A percentile compares a stretch with the other conserved stretches of the same genome.
These are phyloP conservation scores for Tenthredo livida DNA, from an alignment of 2,888 invertebrate species.

Conservation along the genomic window DNA sequence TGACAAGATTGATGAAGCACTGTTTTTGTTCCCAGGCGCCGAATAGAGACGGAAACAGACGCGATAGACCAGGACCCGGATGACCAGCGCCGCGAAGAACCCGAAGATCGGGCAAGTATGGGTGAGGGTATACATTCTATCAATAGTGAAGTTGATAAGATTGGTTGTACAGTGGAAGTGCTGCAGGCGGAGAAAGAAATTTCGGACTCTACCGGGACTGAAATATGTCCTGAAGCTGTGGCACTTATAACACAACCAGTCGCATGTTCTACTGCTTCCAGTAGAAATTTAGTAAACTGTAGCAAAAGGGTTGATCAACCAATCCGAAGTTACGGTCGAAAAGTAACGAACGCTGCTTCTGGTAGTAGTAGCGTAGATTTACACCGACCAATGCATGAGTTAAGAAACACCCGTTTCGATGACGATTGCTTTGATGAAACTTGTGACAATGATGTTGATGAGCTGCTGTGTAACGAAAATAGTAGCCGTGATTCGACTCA, in stretches of 20 bases:
- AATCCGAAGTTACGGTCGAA: background rate
- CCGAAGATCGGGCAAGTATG: background rate
- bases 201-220: slow-evolving; percentile 11
- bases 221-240: background rate
- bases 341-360: background rate
- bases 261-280: background rate
- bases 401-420: slow-evolving; percentile 15
- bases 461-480: background rate
- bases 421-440: slow-evolving; percentile 5
- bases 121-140: background rate
- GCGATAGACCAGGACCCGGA: background rate
- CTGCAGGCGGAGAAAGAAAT: background rate
- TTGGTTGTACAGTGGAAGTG: slow-evolving; percentile 1
- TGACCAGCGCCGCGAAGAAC: background rate
- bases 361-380: background rate
- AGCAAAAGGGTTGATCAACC: background rate
- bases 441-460: slow-evolving; percentile 16
- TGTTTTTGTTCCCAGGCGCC: background rate
- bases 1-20: too few relatives aligned
- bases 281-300: background rate
- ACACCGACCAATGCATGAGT: background rate
- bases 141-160: background rate
- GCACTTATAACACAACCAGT: background rate
- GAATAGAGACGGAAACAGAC: background rate
- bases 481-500: background rate